Base-by-base conservation (phyloP, 2,113 vertebrate genomes). In the Asarcornis scutulata region DNA sequence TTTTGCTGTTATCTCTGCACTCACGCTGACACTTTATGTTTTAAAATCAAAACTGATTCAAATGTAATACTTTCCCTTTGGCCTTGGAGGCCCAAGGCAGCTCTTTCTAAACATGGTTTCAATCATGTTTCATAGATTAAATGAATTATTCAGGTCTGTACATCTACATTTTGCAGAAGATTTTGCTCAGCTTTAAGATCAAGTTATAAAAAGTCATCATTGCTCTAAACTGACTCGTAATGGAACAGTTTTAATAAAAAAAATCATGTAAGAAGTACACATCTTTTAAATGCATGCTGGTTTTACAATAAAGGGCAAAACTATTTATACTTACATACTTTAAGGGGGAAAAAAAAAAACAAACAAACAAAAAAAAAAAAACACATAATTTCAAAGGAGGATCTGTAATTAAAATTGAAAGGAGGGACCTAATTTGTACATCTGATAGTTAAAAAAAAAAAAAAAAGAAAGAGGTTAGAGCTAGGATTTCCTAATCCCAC, bases 71-170 rank as follows among this genome's bases (percentile, higher is more conserved):
- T 94, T 96, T 97, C 93, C 93, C 90, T 95, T 95, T 94, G 90
- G 93, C 97, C 93, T 97, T 96, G 89, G 77, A 93, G 80, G 94
- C 95, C 96, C 92, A 95, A 94, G 88, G 95, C 92, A 94, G 73
- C 77, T 90, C 94, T 88, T 94, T 97, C 96, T 88, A 96, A 97
- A 97, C 91, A 96, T 79, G 88, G 69, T 93, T 96, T 96, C 95
- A 96, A 97, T 97, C 95, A 92, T 96, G 97, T 95, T 96, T 75
- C 74, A 6, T 69, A 93, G 95, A 96, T 95, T 94, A 96, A 94
- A 96, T 97, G 91, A 97, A 97, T 97, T 95, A 95, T 97, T 97
- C 96, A 96, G 77, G 64, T 90, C 90, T 86, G 82, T 86, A 94
- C 94, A 97, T 96, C 93, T 90, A 84, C 96, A 95, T 94, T 96